Base-by-base conservation (phyloP, 2,888 invertebrate species). In the Stenoptilia bipunctidactyla region DNA sequence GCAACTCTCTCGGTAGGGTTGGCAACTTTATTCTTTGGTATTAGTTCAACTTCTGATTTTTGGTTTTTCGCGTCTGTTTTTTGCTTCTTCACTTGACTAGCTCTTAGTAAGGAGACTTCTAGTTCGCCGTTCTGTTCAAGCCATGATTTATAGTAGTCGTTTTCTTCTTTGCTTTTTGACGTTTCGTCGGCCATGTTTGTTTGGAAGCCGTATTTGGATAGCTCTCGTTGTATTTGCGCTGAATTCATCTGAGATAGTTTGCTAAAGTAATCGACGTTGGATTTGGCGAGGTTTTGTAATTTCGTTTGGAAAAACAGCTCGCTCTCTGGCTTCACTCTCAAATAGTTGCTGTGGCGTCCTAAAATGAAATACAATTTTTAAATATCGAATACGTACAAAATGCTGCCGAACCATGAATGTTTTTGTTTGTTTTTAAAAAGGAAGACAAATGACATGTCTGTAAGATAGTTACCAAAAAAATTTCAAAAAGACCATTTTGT, bases 81-180 rank as follows among this genome's bases (percentile, higher is more conserved):
- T 0, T 65, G 38, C 37, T 74, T 74, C 43, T 69, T 75, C 0
- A 61, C 50, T 50, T 77, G 79, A 37, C 53, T 74, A 0, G 71
- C 77, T 56, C 68, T 74, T 0, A 83, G 48, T 0, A 85, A 46
- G 0, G 85, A 85, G 0, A 85, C 84, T 49, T 85, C 85, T 0
- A 85, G 42, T 35, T 85, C 84, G 0, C 84, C 83, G 27, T 85
- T 85, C 34, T 84, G 84, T 38, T 83, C 80, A 0, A 85, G 40
- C 85, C 85, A 85, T 0, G 76, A 70, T 33, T 84, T 84, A 49
- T 85, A 80, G 40, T 67, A 84, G 20, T 85, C 85, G 36, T 84
- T 80, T 46, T 82, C 83, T 0, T 66, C 67, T 0, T 51, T 45
- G 0, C 49, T 51, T 44, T 74, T 72, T 6, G 65, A 65, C 1